phyloP scores from a whole-genome alignment of 2,888 invertebrate genomes.

The Leptothorax acervorum region DNA sequence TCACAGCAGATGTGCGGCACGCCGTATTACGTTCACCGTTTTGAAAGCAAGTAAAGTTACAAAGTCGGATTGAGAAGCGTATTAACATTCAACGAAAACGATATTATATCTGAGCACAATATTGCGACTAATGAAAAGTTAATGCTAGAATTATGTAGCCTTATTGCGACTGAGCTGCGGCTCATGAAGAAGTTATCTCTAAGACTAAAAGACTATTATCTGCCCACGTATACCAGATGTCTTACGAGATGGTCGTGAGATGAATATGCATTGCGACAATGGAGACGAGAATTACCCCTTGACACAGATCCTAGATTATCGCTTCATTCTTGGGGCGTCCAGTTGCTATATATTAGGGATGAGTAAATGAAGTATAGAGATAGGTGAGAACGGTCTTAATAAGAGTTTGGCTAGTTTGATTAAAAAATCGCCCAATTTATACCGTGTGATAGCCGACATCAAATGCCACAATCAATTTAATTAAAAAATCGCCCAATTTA shows the following conservation, averaged over 20 bases:
- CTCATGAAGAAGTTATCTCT: not conserved
- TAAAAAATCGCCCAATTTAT: not conserved
- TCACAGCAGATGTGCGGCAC: not conserved
- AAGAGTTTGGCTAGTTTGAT: not conserved
- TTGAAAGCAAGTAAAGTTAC: slow-evolving; percentile 20
- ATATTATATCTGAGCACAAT: not conserved
- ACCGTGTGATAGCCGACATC: no score
- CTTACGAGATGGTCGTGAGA: slow-evolving; percentile 33
- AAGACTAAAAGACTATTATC: slow-evolving; percentile 16
- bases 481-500: no score
- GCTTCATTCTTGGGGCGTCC: slow-evolving; percentile 10
- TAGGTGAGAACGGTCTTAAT: not conserved
- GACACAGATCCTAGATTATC: slow-evolving; percentile 45
- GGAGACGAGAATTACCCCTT: slow-evolving; percentile 35
- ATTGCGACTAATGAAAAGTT: not conserved
- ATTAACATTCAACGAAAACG: slow-evolving; percentile 12
- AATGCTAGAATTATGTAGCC: not conserved
- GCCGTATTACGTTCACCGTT: not conserved
- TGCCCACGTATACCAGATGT: not conserved
- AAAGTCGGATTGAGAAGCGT: not conserved
- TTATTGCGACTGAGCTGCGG: not conserved
- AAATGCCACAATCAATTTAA: no score
- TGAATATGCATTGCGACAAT: slow-evolving; percentile 45
- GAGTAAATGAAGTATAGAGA: not conserved
- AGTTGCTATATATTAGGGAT: not conserved